These are phyloP conservation scores for Cheilosia grossa DNA, from an alignment of 2,888 invertebrate genomes.

Conservation along the genomic window DNA sequence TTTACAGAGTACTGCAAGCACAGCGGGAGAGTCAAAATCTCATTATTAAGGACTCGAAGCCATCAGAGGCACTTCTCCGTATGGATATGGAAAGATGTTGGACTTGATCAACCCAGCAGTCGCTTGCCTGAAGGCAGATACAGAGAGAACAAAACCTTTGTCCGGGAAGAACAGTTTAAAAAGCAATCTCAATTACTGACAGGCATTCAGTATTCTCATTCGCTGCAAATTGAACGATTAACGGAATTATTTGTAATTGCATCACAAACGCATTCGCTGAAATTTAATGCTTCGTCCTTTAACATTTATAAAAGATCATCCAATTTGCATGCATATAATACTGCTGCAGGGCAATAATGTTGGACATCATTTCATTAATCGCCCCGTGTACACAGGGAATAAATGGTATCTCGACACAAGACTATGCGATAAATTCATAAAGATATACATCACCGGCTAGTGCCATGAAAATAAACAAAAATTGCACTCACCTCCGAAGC, in stretches of 20 bases:
- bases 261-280: neutral
- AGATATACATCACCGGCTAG: neutral
- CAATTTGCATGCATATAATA: neutral
- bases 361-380: constrained; percentile 29
- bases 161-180: no score
- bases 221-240: no score
- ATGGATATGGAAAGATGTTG: no score
- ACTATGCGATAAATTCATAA: constrained; percentile 16
- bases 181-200: neutral
- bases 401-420: constrained; percentile 37
- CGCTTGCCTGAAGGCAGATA: no score
- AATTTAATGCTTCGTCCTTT: neutral
- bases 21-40: no score
- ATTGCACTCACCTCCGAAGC: constrained; percentile 90
- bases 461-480: constrained; percentile 1
- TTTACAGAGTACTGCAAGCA: no score
- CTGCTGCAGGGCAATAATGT: constrained; percentile 13
- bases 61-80: no score
- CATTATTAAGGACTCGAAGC: no score
- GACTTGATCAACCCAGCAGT: no score
- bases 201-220: no score
- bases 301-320: constrained; percentile 1
- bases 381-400: constrained; percentile 10
- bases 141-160: no score
- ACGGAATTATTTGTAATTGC: neutral